These are phyloP conservation scores for Gymnothorax javanicus DNA, from an alignment of 2,797 vertebrate genomes.

Conservation along the genomic window DNA sequence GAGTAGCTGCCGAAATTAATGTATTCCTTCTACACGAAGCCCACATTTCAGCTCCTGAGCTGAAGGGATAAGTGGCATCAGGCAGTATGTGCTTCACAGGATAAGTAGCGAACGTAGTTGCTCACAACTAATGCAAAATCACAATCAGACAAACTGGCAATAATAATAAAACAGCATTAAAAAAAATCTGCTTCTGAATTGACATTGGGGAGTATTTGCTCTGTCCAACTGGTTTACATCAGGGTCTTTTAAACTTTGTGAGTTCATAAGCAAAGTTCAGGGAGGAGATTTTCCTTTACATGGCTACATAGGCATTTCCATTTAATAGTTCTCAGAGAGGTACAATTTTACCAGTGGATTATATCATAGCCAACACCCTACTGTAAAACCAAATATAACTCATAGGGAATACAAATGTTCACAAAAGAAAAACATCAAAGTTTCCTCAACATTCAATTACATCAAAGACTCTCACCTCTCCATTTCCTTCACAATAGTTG, in stretches of 20 bases:
- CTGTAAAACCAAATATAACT: background rate
- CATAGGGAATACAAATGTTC: background rate
- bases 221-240: no score
- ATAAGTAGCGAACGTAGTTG: background rate
- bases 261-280: no score
- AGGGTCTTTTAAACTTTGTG: no score
- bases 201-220: background rate
- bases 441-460: background rate
- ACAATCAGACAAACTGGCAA: background rate
- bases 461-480: slow-evolving; percentile 72
- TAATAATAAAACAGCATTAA: background rate
- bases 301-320: no score
- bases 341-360: background rate
- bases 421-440: background rate
- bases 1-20: background rate
- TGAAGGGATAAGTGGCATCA: background rate
- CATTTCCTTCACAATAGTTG: slow-evolving; percentile 81
- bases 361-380: background rate
- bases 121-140: background rate
- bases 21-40: background rate
- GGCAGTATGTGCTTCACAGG: background rate
- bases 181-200: slow-evolving; percentile 4
- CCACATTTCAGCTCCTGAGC: background rate
- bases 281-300: no score
- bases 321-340: no score